Conservation (phyloP, 2,113 vertebrate genomes). For the Myiopsitta monachus region DNA sequence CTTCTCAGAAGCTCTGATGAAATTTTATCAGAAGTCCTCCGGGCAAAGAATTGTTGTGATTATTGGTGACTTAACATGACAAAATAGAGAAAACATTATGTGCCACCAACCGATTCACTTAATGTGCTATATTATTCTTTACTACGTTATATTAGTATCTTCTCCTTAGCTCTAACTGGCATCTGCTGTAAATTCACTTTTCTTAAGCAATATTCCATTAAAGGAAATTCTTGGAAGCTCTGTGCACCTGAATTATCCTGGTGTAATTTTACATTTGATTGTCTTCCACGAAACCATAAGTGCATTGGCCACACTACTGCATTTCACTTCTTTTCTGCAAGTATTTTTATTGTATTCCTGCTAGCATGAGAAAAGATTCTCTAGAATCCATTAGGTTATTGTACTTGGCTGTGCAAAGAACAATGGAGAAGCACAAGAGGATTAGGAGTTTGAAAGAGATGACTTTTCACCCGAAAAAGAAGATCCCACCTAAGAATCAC, state of each 20-base stretch:
- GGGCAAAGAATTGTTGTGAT: not conserved
- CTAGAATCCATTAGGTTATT: not conserved
- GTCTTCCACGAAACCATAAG: not conserved
- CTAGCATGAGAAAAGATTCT: not conserved
- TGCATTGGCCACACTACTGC: not conserved
- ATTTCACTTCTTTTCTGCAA: not conserved
- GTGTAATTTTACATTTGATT: not conserved
- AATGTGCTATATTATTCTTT: not conserved
- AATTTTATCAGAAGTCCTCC: not conserved
- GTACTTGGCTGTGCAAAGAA: not conserved
- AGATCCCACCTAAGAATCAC: conserved; percentile 1
- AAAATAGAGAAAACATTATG: not conserved
- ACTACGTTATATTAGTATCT: not conserved
- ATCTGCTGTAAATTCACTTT: not conserved
- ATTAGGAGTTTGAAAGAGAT: not conserved
- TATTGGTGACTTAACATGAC: not conserved
- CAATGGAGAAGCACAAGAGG: not conserved
- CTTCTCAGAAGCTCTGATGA: not conserved
- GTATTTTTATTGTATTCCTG: not conserved
- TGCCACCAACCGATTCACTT: not conserved
- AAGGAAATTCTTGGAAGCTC: not conserved
- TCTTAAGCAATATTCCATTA: not conserved
- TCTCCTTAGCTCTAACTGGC: not conserved
- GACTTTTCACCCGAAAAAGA: not conserved
- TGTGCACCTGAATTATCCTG: not conserved